phyloP scores from a whole-genome alignment of 2,113 vertebrate genomes.

The Leuciscus idus region DNA sequence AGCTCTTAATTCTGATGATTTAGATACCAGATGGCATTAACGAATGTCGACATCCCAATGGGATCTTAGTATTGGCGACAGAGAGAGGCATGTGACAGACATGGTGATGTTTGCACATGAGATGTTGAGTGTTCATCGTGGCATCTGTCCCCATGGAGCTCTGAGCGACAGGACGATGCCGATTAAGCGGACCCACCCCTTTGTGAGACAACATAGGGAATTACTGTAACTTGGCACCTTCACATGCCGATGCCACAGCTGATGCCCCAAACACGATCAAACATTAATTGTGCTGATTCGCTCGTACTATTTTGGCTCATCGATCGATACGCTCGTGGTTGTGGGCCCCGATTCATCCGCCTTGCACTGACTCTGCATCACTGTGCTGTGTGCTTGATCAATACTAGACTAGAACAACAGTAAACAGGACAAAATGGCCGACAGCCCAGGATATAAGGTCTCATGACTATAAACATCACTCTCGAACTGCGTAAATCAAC shows the following conservation, averaged over 20 bases:
- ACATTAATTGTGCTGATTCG: slow-evolving; percentile 19
- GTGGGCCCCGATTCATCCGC: not conserved
- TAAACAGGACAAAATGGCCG: slow-evolving; percentile 20
- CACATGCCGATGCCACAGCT: not conserved
- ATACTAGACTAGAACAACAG: slow-evolving; percentile 22
- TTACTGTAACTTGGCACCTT: not conserved
- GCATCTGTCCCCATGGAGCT: not conserved
- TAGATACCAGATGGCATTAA: slow-evolving; percentile 78
- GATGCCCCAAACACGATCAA: slow-evolving; percentile 5
- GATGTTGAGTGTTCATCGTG: not conserved
- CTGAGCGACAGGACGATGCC: not conserved
- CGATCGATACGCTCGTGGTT: not conserved
- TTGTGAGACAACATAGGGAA: not conserved
- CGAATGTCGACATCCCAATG: slow-evolving; percentile 68
- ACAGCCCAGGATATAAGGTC: not conserved
- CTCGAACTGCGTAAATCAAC: not conserved
- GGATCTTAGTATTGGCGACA: slow-evolving; percentile 19
- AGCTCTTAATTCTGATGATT: slow-evolving; percentile 71
- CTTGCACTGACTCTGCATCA: slow-evolving; percentile 17
- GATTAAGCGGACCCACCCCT: not conserved
- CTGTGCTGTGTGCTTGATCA: not conserved
- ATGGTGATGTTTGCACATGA: not conserved
- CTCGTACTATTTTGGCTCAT: not conserved
- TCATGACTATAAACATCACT: not conserved
- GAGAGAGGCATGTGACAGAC: slow-evolving; percentile 18